Evolutionary conservation across 2,113 vertebrate species (phyloP).

Genomic region (Mionectes macconnelli): DNA sequence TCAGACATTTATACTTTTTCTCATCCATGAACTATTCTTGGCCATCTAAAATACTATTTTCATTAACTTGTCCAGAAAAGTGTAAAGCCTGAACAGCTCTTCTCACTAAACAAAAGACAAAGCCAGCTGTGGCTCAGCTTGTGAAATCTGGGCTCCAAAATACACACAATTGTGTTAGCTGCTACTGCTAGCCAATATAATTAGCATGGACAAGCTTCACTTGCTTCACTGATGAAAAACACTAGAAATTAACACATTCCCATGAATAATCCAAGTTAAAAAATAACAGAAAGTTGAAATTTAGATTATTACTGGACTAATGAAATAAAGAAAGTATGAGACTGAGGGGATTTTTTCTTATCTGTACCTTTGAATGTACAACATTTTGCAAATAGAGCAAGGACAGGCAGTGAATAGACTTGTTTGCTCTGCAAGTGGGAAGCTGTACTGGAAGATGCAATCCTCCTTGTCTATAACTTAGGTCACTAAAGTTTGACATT

Average conservation of each 20-base stretch:
- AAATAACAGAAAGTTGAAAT: neutral
- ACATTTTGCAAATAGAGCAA: neutral
- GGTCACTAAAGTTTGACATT: neutral
- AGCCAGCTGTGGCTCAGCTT: neutral
- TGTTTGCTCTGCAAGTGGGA: neutral
- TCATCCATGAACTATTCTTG: neutral
- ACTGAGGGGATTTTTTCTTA: neutral
- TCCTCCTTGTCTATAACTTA: neutral
- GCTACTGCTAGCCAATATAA: neutral
- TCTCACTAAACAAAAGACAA: neutral
- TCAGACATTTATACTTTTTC: neutral
- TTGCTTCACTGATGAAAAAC: fast-evolving
- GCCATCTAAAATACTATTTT: neutral
- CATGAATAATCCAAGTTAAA: neutral
- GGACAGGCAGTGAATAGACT: neutral
- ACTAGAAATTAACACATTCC: neutral
- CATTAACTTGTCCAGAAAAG: neutral
- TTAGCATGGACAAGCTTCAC: neutral
- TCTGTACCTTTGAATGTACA: neutral
- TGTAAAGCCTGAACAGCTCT: neutral
- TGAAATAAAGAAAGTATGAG: neutral
- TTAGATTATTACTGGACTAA: neutral
- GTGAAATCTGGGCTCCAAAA: neutral
- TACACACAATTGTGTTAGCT: fast-evolving
- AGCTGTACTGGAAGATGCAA: neutral